phyloP scores from a whole-genome alignment of 2,888 invertebrate species.

The Tetramorium bicarinatum region DNA sequence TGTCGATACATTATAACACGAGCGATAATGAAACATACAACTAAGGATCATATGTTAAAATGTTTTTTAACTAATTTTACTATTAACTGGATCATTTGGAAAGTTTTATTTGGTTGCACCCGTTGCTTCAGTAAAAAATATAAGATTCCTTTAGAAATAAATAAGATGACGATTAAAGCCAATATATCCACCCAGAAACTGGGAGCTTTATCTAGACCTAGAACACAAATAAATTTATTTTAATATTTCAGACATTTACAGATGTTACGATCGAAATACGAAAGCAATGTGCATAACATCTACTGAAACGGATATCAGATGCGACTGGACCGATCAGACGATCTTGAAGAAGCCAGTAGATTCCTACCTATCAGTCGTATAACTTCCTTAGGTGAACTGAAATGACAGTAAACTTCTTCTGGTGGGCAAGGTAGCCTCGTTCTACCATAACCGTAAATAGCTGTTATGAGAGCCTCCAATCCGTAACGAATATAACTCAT shows the following conservation, averaged over 20 bases:
- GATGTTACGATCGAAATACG: neutral
- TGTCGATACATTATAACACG: neutral
- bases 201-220: conserved; percentile 89
- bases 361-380: conserved; percentile 90
- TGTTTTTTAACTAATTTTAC: conserved; percentile 90
- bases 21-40: neutral
- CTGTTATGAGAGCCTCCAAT: conserved; percentile 93
- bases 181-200: conserved; percentile 90
- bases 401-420: conserved; percentile 91
- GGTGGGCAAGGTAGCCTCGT: conserved; percentile 92
- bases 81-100: conserved; percentile 91
- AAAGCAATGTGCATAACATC: neutral
- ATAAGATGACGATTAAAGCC: conserved; percentile 89
- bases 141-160: conserved; percentile 89
- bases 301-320: neutral
- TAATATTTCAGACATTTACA: neutral
- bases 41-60: conserved; percentile 79
- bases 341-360: neutral
- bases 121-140: conserved; percentile 92
- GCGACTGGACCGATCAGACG: neutral
- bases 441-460: conserved; percentile 93
- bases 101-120: conserved; percentile 90
- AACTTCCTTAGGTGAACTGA: conserved; percentile 91
- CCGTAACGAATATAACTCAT: conserved; percentile 94
- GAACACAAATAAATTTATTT: conserved; percentile 15